Base-by-base conservation (phyloP, 2,888 invertebrate species). In the Ennomos erosarius region DNA sequence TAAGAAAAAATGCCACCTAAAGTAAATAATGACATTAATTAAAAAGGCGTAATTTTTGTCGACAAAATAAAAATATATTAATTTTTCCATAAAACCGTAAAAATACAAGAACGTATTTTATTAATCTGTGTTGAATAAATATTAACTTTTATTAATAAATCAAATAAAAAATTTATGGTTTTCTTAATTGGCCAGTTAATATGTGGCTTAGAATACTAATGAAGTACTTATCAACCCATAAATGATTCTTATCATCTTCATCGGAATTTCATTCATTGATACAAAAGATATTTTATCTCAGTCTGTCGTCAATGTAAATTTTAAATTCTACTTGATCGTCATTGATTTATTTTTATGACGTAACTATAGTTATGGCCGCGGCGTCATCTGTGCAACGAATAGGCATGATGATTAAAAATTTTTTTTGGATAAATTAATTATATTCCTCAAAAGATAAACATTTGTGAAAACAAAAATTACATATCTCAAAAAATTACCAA, bases 131-230 rank as follows among this genome's bases (percentile, higher is more conserved):
- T 11, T 37, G 10, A 52, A 16, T 10, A 16, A 16, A 16, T 16
- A 16, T 16, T 16, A 16, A 16, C 16, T 16, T 16, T 16, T 16
- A 16, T 16, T 1, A 26, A 48, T 47, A 37, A 6, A 54, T 8
- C n/a, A 66, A 59, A 66, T 71, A 68, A n/a, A n/a, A n/a, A n/a
- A 75, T 75, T 72, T 69, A 75, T 70, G 55, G 71, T 71, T 71
- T 70, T 72, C 64, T 70, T 80, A 75, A 82, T 82, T 80, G 71
- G 73, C 69, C 65, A 60, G 68, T 70, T 68, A 63, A 64, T 69
- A 67, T 47, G 57, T 63, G 61, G 62, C 42, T 58, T 47, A 51
- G 65, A 71, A 70, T 71, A 68, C 62, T 43, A 68, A 68, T 59
- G 53, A 58, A 39, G 47, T 33, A 59, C 16, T 61, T 59, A 11